These are phyloP conservation scores for Leucophenga maculata DNA, from an alignment of 2,888 invertebrate genomes.

Conservation along the genomic window DNA sequence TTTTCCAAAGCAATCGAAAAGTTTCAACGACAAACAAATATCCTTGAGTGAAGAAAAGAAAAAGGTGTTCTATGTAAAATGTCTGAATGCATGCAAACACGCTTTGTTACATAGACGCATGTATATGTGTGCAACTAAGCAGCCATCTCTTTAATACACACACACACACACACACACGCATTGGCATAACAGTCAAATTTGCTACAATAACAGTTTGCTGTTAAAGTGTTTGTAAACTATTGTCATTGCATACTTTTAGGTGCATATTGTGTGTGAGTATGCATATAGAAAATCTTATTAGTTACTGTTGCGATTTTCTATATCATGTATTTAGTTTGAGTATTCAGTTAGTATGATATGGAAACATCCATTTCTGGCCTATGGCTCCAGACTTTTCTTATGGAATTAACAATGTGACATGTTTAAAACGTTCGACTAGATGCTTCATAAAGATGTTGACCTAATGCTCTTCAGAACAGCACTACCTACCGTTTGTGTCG, in stretches of 20 bases:
- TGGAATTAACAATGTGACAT: no score
- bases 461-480: no score
- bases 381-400: no score
- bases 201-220: slow-evolving; percentile 46
- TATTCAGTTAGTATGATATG: no score
- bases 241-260: slow-evolving; percentile 49
- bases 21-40: slow-evolving; percentile 56
- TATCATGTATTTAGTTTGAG: no score
- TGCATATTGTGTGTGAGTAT: not conserved
- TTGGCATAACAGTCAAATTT: slow-evolving; percentile 26
- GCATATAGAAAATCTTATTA: no score
- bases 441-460: no score
- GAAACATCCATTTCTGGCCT: no score
- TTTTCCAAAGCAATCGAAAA: slow-evolving; percentile 56
- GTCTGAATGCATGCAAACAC: slow-evolving; percentile 39
- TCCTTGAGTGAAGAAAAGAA: slow-evolving; percentile 47
- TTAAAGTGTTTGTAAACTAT: slow-evolving; percentile 53
- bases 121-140: slow-evolving; percentile 31
- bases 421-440: no score
- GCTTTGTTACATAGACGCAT: slow-evolving; percentile 34
- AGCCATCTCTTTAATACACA: slow-evolving; percentile 23
- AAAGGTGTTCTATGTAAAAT: slow-evolving; percentile 52
- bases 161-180: slow-evolving; percentile 30
- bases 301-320: no score
- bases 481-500: no score